These are phyloP conservation scores for Rhinolophus sinicus DNA, from an alignment of 2,113 vertebrate species.

Conservation along the genomic window DNA sequence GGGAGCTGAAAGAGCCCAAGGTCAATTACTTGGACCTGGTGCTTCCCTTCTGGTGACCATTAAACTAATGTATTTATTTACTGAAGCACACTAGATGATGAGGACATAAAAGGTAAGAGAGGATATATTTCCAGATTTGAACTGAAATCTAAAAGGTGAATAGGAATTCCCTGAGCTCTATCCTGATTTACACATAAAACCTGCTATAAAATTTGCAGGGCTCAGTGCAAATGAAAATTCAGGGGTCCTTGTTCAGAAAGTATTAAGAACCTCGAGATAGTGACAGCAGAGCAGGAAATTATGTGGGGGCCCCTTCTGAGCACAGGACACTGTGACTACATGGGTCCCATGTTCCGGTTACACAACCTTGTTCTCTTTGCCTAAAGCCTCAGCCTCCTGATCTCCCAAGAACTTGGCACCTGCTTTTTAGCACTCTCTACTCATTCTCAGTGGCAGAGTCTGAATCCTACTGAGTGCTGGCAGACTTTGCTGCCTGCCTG, in stretches of 20 bases:
- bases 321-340: neutral
- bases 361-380: neutral
- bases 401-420: neutral
- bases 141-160: neutral
- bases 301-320: neutral
- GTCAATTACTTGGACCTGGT: neutral
- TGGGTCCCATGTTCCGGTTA: neutral
- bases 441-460: neutral
- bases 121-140: neutral
- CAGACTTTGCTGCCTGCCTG: neutral
- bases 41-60: neutral
- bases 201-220: neutral
- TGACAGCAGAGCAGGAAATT: neutral
- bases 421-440: neutral
- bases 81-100: neutral
- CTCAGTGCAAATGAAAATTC: neutral
- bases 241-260: neutral
- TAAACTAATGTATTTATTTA: neutral
- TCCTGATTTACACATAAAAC: neutral
- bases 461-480: neutral
- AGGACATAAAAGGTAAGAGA: conserved; percentile 4
- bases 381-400: neutral
- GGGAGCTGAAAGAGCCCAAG: neutral
- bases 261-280: neutral
- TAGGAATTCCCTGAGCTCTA: neutral